Base-by-base conservation (phyloP, 37 sponge, comb jelly and placozoan species). In the Cliona cf. orientalis region DNA sequence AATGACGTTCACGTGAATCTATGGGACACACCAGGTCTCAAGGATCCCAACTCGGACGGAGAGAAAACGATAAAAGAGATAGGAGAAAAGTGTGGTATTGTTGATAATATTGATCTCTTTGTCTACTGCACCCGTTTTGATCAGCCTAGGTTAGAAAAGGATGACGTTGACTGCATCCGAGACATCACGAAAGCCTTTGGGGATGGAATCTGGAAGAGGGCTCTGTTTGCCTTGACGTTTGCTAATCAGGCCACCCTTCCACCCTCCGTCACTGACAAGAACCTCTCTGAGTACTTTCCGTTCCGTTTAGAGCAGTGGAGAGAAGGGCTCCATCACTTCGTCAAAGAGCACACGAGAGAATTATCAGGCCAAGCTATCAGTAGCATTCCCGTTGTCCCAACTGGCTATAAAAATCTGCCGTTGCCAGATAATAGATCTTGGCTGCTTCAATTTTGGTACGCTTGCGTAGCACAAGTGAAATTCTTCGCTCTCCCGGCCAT, bases 11-110 rank as follows among this genome's bases (percentile, higher is more conserved):
- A 66, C 9, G 67, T 66, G 5, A 66, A 37, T 39, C 19, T 66
- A 19, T 66, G 67, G 67, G 67, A 66, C 39, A 66, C 67, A 5
- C 67, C 67, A 35, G 67, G 67, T 35, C 67, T 66, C 9, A 9
- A 66, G 19, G 67, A 66, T 19, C 67, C 67, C 19, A 11, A 35
- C 5, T 11, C 39, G 28, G 19, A 34, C 39, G 37, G 37, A 28
- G 37, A 21, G 37, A 6, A 34, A 5, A 35, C 37, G 37, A 37
- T 66, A 39, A 6, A 6, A 35, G 67, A 66, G 40, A 66, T 66
- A 5, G 37, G 19, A 21, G 19, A 37, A 39, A 66, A 66, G 5
- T 19, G 34, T 31, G 9, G 39, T 29, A 40, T 37, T 3, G n/a
- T n/a, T n/a, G n/a, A n/a, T n/a, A 66, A 66, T 34, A 40, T 31